A percentile compares a stretch with the other conserved stretches of the same genome.
phyloP scores from a whole-genome alignment of 2,888 invertebrate genomes.

The Epistrophe grossulariae region DNA sequence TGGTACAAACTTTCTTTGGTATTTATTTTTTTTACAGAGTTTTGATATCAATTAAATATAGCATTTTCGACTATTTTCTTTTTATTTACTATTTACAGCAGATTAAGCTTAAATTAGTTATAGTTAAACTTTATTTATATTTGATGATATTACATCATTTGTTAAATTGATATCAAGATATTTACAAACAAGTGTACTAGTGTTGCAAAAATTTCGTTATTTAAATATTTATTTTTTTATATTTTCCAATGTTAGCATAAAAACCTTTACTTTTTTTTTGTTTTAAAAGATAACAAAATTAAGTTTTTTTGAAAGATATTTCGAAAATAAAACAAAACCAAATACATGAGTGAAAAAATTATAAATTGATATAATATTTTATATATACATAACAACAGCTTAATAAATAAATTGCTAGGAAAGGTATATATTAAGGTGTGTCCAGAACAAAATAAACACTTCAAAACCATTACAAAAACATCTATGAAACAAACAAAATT shows the following conservation, averaged over 20 bases:
- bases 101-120: conserved; percentile 40
- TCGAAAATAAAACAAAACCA: not conserved
- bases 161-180: conserved; percentile 59
- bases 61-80: conserved; percentile 26
- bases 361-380: no score
- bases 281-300: not conserved
- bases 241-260: conserved; percentile 11
- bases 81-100: conserved; percentile 60
- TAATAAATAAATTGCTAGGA: no score
- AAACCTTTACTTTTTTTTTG: not conserved
- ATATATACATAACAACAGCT: no score
- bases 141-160: conserved; percentile 40
- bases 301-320: not conserved
- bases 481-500: no score
- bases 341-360: no score
- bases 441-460: no score
- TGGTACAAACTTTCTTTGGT: conserved; percentile 57
- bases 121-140: conserved; percentile 35
- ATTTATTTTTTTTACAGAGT: conserved; percentile 55
- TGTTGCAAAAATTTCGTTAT: conserved; percentile 38
- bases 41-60: conserved; percentile 31
- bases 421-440: no score
- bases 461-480: no score
- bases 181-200: conserved; percentile 62
- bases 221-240: conserved; percentile 7